Percentiles rank a stretch among this genome's conserved stretches.
Evolutionary conservation across 2,888 invertebrate genomes (phyloP).

Genomic region (Acrobasis suavella): DNA sequence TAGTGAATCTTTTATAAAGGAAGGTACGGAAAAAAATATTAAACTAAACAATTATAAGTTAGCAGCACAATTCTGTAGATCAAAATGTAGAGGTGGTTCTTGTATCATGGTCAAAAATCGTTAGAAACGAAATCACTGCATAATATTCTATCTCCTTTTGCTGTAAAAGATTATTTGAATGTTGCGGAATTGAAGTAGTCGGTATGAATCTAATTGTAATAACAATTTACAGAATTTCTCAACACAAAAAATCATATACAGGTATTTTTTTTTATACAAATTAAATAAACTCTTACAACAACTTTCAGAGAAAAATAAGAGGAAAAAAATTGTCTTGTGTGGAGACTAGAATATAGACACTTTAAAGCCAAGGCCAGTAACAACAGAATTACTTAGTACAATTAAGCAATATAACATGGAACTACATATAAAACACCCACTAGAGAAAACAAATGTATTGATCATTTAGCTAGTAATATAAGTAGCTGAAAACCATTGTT

Average conservation of each 20-base stretch:
- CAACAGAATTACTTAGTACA: not conserved
- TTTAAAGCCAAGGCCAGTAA: not conserved
- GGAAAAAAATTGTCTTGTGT: not conserved
- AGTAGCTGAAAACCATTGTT: no score
- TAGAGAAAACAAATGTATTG: no score
- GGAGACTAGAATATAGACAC: not conserved
- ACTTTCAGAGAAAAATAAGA: not conserved
- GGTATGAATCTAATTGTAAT: constrained; percentile 4
- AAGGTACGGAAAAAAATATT: constrained; percentile 3
- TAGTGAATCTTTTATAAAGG: constrained; percentile 6
- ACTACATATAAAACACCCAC: no score
- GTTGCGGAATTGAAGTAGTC: not conserved
- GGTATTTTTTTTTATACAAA: constrained; percentile 1
- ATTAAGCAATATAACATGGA: not conserved
- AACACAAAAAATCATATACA: not conserved
- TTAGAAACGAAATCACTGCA: not conserved
- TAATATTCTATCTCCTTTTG: not conserved
- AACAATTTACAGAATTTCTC: not conserved
- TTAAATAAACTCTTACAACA: constrained; percentile 4
- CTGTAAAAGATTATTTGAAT: constrained; percentile 7
- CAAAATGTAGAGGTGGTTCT: not conserved
- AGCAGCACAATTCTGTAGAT: not conserved
- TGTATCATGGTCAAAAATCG: constrained; percentile 4
- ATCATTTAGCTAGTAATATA: no score
- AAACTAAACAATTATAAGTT: not conserved